Evolutionary conservation across 2,113 vertebrate species (phyloP), one percentile per base, ranked within the genome.

Genomic region (Cromileptes altivelis): DNA sequence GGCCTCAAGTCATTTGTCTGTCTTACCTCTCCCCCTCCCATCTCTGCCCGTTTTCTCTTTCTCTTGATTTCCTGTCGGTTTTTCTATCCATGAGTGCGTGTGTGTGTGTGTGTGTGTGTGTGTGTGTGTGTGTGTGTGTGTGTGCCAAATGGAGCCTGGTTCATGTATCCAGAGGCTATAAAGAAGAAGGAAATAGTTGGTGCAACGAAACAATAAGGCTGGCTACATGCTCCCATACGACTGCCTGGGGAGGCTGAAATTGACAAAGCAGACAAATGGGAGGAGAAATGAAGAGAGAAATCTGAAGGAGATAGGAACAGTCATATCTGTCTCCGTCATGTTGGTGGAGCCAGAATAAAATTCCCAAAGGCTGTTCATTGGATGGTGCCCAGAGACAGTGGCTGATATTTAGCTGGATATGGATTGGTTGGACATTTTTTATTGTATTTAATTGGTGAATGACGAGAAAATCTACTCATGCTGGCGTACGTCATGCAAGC

Each of bases 171-270:
- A 86, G 71, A 81, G 82, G 85, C 83, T 70, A 76, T 72, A 86
- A 89, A 85, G 82, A 47, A 64, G 78, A 88, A 88, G 82, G 69
- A 93, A 92, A 86, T 86, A 81, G 90, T 88, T 81, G 86, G 78
- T 83, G 78, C 84, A 90, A 50, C 50, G 72, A 84, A 90, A 92
- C 85, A 93, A 88, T 88, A 90, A 90, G 82, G 75, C 52, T 47
- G 79, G 73, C 74, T 80, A 49, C 76, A 78, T 82, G 83, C 52
- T 86, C 75, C 67, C 40, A 70, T 68, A 47, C 21, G 17, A 30
- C 61, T 74, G 82, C 85, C 86, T 72, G 77, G 82, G 85, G 85
- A 80, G 57, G 81, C 56, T 57, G 72, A 79, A 80, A 86, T 88
- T 79, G 89, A 89, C 81, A 88, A 78, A 72, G 85, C 70, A 83